Conservation (phyloP, 2,888 invertebrate species). For the Ochropleura plecta region DNA sequence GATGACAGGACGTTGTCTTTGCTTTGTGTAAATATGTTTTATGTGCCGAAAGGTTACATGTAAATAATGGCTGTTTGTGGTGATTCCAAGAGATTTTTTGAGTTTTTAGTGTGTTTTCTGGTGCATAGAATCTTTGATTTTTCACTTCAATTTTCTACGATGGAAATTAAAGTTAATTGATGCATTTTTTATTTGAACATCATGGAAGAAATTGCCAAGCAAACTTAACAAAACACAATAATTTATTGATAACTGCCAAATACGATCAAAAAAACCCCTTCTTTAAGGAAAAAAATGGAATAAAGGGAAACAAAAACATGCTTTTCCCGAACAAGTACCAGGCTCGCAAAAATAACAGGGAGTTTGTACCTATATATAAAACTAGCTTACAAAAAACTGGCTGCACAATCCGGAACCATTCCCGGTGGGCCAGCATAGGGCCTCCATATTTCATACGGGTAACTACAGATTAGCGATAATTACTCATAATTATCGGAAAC, state of each 20-base stretch:
- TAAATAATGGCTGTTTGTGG: not conserved
- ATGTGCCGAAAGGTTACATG: not conserved
- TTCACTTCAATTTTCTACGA: not conserved
- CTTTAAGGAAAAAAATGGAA: not conserved
- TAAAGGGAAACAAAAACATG: conserved; percentile 2
- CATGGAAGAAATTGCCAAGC: not conserved
- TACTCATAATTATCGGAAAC: conserved; percentile 42
- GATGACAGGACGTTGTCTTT: conserved; percentile 2
- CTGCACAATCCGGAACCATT: conserved; percentile 41
- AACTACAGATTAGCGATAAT: conserved; percentile 48
- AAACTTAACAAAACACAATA: not conserved
- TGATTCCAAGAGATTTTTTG: not conserved
- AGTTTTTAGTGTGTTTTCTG: not conserved
- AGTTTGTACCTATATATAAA: conserved; percentile 39
- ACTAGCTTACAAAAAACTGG: conserved; percentile 46
- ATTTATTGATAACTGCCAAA: not conserved
- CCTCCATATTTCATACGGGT: conserved; percentile 39
- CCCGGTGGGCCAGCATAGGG: conserved; percentile 20
- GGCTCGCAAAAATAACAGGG: conserved; percentile 26
- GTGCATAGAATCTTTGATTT: not conserved
- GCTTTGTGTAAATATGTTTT: conserved; percentile 31
- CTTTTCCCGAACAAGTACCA: conserved; percentile 31
- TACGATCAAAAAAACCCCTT: not conserved
- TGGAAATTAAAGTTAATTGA: not conserved
- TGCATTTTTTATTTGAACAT: not conserved